Percentiles rank a stretch among this genome's conserved stretches.
These are phyloP conservation scores for Aegotheles bennettii DNA, from an alignment of 2,113 vertebrate genomes.

Conservation along the genomic window DNA sequence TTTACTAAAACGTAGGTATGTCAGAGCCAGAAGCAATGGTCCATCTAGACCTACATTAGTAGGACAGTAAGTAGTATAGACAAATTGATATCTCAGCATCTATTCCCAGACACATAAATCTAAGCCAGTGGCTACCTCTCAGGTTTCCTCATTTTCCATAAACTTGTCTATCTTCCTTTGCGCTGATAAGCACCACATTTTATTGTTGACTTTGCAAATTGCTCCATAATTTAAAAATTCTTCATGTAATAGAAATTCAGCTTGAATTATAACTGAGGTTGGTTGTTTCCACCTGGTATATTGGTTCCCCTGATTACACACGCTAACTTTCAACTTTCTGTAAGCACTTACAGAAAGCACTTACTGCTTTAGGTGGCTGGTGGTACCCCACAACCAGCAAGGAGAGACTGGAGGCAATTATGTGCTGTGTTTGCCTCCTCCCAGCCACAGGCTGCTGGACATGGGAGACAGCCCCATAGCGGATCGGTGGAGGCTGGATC, in stretches of 20 bases:
- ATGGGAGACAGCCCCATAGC: rapidly evolving
- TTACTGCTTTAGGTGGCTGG: not conserved
- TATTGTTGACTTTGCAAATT: not conserved
- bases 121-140: conserved; percentile 2
- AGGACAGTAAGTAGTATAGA: conserved; percentile 26
- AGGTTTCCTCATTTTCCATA: conserved; percentile 34
- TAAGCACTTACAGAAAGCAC: not conserved
- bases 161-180: not conserved
- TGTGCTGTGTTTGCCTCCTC: rapidly evolving
- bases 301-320: not conserved
- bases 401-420: not conserved
- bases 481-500: not conserved
- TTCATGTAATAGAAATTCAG: not conserved
- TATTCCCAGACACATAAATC: not conserved
- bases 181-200: not conserved
- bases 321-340: not conserved
- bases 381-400: not conserved
- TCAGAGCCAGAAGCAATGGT: conserved; percentile 38
- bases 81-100: conserved; percentile 1
- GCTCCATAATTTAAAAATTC: not conserved
- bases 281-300: not conserved
- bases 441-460: rapidly evolving
- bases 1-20: not conserved
- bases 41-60: conserved; percentile 14
- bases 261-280: not conserved